Evolutionary conservation across 2,113 vertebrate species (phyloP), one percentile per base, ranked within the genome.

Genomic region (Leptosomus discolor): DNA sequence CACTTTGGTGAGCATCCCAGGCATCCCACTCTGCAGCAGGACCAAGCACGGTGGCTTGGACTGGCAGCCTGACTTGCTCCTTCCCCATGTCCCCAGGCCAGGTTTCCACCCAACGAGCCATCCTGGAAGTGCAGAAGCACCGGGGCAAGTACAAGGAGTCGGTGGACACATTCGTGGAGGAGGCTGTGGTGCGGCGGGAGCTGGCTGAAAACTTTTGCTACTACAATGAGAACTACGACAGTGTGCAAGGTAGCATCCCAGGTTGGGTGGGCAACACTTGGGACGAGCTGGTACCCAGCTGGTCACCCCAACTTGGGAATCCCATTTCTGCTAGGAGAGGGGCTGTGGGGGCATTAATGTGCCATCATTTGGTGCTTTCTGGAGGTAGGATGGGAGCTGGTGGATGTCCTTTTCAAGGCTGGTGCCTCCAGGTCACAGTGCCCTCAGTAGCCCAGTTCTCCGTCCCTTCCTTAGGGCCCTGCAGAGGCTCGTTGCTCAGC

Each of bases 141-240:
- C 94, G 94, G 7, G 83, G 64, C 69, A 96, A 92, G 39, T 90
- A 95, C n/a, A 94, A 96, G 43, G 95, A 98, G 20, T 98, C 98
- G 0, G 97, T 99, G 53, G 58, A 98, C 4, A 51, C 83, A 4
- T 99, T 98, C 3, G 97, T 98, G 11, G 99, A 99, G 95, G 99
- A 99, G 97, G 98, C 99, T 1, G 98, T 99, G 92, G 98, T 99
- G 76, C 98, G 99, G 45, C 77, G 99, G 67, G 99, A 99, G 95
- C 98, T 99, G 95, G 98, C 99, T 0, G 99, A 99, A 97, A 99
- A 99, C 97, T 99, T 99, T 93, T 99, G 99, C 97, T 99, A 98
- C 97, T 99, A 99, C 98, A 99, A 99, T 69, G 91, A 98, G 67
- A 98, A 98, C 70, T 99, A 99, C 0, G 99, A 99, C 98, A 97